A percentile compares a stretch with the other conserved stretches of the same genome.
Evolutionary conservation across 2,113 vertebrate species (phyloP).

Genomic region (Todiramphus chloris): DNA sequence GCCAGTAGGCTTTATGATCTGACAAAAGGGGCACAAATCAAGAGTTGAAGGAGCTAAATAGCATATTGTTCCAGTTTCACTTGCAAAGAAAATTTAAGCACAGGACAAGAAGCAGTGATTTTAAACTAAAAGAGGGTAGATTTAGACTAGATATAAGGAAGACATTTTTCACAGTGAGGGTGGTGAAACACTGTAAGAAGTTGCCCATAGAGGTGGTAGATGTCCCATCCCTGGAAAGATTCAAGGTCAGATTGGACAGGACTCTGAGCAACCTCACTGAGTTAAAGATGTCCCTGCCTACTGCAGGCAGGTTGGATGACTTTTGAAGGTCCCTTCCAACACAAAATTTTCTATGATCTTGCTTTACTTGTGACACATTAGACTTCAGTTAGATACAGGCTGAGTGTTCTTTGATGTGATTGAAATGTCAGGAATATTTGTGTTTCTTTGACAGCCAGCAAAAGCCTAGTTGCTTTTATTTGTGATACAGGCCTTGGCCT

Average conservation of each 20-base stretch:
- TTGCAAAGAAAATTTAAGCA: not conserved
- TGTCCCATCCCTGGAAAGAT: not conserved
- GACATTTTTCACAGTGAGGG: not conserved
- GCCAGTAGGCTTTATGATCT: not conserved
- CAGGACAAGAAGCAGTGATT: not conserved
- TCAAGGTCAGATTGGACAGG: not conserved
- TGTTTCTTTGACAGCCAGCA: not conserved
- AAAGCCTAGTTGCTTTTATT: not conserved
- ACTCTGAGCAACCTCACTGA: not conserved
- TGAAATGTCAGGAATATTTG: not conserved
- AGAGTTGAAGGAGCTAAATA: not conserved
- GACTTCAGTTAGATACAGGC: not conserved
- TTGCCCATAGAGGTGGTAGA: not conserved
- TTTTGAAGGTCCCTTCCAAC: not conserved
- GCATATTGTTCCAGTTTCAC: not conserved
- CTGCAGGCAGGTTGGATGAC: not conserved
- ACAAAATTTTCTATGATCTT: not conserved
- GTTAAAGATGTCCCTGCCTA: not conserved
- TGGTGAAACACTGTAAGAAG: not conserved
- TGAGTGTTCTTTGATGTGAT: not conserved
- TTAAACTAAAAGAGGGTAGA: not conserved
- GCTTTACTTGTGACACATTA: not conserved
- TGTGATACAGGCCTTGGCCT: not conserved
- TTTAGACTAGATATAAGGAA: not conserved
- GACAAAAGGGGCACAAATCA: not conserved